Evolutionary conservation across 2,113 vertebrate species (phyloP).

Genomic region (Coptodon bakossiorum): DNA sequence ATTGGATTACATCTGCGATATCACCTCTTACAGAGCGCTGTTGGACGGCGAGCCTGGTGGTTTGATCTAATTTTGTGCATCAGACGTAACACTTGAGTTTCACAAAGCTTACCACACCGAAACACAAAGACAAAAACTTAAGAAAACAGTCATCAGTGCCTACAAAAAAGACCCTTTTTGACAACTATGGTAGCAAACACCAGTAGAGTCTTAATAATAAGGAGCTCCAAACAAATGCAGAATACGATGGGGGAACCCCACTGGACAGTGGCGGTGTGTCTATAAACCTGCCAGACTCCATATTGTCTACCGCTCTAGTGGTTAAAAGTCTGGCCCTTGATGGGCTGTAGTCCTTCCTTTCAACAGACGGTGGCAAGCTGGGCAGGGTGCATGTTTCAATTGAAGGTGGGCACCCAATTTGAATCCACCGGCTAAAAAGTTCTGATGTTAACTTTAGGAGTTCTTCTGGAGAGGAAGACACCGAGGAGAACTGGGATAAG

Average conservation of each 20-base stretch:
- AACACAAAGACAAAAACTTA: neutral
- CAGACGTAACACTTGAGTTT: conserved; percentile 44
- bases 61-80: conserved; percentile 29
- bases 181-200: conserved; percentile 39
- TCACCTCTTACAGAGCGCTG: conserved; percentile 17
- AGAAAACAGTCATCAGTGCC: conserved; percentile 56
- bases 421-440: conserved; percentile 59
- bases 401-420: conserved; percentile 26
- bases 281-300: neutral
- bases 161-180: conserved; percentile 5
- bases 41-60: neutral
- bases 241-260: neutral
- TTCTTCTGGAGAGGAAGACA: conserved; percentile 62
- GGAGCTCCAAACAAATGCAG: conserved; percentile 34
- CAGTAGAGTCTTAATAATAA: conserved; percentile 53
- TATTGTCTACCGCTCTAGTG: neutral
- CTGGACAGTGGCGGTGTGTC: neutral
- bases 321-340: conserved; percentile 45
- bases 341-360: conserved; percentile 31
- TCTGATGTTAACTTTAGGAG: conserved; percentile 66
- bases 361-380: conserved; percentile 30
- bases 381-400: conserved; percentile 50
- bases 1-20: conserved; percentile 10
- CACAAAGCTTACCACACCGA: conserved; percentile 39
- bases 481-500: conserved; percentile 4